Evolutionary conservation across 2,113 vertebrate genomes (phyloP), one percentile per base, ranked within the genome.

Genomic region (Columba janthina): DNA sequence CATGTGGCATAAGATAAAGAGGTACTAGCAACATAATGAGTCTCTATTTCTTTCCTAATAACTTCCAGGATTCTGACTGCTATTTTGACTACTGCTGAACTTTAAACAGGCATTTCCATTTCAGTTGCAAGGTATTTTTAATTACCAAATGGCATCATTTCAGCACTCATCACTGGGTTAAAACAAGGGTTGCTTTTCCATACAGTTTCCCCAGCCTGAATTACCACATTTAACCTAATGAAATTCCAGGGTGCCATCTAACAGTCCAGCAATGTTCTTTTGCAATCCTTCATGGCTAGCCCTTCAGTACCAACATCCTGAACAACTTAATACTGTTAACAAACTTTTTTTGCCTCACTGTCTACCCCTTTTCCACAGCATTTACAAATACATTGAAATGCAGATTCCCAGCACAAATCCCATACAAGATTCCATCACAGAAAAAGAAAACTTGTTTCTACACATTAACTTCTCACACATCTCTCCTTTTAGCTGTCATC

Each of bases 1-100:
- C 20, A 34, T 0, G 0, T 24, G n/a, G 8, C 21, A 5, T 26
- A 72, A 58, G 38, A 81, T 10, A 62, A 54, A 73, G 42, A 6
- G 3, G 28, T 42, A 69, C n/a, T 9, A 2, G 18, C 34, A 65
- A 12, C 32, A 28, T 9, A 82, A 40, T 1, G 3, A 85, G 24
- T 14, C 21, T 66, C 29, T 25, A 6, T 72, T 70, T 51, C 29
- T 62, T 73, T 53, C 73, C 22, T 72, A 54, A 26, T 26, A 26
- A 64, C 22, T 62, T 84, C 44, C 44, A 75, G 8, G 54, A 62
- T 53, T 67, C 42, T 60, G 34, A 48, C 15, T 86, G 22, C 16
- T 54, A 26, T 70, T 77, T 72, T 60, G 40, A 74, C 32, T 70
- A 46, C 34, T 64, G 12, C 8, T 80, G 42, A 84, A 58, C 28